Evolutionary conservation across 2,797 vertebrate genomes (phyloP).

Genomic region (Hybognathus amarus): DNA sequence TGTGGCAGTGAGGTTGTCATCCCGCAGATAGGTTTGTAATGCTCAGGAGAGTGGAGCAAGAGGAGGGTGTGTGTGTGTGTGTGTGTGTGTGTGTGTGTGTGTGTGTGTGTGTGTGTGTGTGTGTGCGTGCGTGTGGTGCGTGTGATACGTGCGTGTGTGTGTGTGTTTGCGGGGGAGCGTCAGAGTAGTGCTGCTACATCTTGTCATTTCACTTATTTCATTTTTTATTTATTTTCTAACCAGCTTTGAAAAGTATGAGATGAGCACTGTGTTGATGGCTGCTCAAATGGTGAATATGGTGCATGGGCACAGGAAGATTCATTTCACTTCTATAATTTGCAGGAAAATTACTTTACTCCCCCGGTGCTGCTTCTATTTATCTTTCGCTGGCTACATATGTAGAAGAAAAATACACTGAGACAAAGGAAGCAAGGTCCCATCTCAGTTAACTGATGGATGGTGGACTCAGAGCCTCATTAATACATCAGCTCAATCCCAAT

Average conservation of each 20-base stretch:
- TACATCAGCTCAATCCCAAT: background rate
- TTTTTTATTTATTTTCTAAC: conserved; percentile 41
- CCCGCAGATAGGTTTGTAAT: conserved; percentile 51
- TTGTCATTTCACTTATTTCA: conserved; percentile 40
- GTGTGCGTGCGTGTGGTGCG: too few species aligned
- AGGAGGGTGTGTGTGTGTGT: background rate
- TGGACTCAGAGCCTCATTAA: conserved; percentile 6
- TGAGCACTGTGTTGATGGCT: conserved; percentile 30
- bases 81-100: background rate
- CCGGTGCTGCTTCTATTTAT: conserved; percentile 37
- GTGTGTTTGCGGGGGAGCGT: background rate
- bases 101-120: conserved; percentile 18
- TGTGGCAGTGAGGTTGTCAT: conserved; percentile 56
- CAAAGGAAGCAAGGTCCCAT: conserved; percentile 9
- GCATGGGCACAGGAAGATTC: conserved; percentile 5
- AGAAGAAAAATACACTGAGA: conserved; percentile 20
- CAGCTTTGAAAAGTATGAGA: conserved; percentile 44
- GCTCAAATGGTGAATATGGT: conserved; percentile 20
- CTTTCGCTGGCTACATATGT: conserved; percentile 28
- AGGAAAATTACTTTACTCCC: conserved; percentile 37
- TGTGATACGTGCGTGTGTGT: too few species aligned
- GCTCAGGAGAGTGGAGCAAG: conserved; percentile 31
- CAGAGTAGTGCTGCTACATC: conserved; percentile 21
- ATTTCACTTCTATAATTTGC: conserved; percentile 34
- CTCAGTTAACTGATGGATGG: conserved; percentile 5